phyloP scores from a whole-genome alignment of 1,140 invertebrate genomes.

The Caerostris extrusa region DNA sequence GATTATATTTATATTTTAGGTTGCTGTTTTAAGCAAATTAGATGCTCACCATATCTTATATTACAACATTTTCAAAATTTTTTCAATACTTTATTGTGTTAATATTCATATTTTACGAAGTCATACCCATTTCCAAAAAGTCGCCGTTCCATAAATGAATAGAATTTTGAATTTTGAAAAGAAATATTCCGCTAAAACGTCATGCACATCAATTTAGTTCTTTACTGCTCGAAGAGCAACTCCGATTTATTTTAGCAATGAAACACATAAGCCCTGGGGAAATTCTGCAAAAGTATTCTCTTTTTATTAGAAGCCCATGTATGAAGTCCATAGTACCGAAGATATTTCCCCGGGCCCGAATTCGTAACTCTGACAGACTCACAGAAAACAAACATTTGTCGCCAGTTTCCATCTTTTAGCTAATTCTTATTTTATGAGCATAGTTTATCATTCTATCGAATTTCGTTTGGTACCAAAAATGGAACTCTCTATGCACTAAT shows the following conservation, averaged over 20 bases:
- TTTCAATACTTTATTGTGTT: no score
- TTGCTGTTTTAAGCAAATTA: no score
- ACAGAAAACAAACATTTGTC: not conserved
- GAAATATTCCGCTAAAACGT: no score
- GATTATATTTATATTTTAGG: no score
- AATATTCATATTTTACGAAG: no score
- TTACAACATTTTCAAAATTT: no score
- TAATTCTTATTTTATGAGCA: constrained; percentile 5
- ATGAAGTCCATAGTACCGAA: no score
- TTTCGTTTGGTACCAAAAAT: not conserved
- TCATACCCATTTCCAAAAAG: no score
- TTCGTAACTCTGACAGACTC: not conserved
- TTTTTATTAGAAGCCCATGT: not conserved
- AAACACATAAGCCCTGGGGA: constrained; percentile 4
- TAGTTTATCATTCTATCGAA: not conserved
- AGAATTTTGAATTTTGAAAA: no score
- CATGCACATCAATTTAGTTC: no score
- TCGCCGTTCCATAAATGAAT: no score
- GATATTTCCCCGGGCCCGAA: not conserved
- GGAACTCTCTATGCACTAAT: not conserved
- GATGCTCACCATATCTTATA: no score
- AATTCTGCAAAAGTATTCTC: not conserved
- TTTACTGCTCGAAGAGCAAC: not conserved
- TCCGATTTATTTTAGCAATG: constrained; percentile 28
- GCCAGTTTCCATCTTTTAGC: not conserved